Evolutionary conservation across 2,888 invertebrate genomes (phyloP).

Genomic region (Lypha dubia): DNA sequence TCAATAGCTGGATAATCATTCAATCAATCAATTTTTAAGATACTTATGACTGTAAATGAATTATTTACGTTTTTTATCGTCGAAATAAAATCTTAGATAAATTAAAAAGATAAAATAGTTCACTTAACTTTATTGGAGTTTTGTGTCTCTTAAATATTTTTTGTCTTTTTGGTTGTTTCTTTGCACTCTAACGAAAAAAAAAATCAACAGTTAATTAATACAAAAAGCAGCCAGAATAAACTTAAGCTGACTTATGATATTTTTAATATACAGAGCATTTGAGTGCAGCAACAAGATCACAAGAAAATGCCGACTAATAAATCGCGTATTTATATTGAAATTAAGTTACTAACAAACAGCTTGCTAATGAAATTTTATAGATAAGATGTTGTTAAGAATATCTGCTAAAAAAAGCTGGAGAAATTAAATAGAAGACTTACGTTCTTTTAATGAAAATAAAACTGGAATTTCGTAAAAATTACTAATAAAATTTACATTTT

Average conservation of each 20-base stretch:
- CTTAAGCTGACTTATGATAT: not conserved
- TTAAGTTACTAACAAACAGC: not conserved
- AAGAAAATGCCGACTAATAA: not conserved
- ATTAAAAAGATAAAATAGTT: slow-evolving; percentile 67
- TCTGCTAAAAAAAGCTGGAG: too few relatives aligned
- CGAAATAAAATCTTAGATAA: slow-evolving; percentile 59
- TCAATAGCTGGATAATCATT: slow-evolving; percentile 65
- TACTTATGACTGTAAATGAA: slow-evolving; percentile 53
- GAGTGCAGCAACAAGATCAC: not conserved
- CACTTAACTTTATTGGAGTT: slow-evolving; percentile 17
- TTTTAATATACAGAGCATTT: not conserved
- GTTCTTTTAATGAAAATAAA: too few relatives aligned
- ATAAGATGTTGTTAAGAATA: too few relatives aligned
- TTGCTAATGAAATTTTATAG: too few relatives aligned
- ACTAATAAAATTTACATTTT: too few relatives aligned
- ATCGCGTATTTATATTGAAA: not conserved
- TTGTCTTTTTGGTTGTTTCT: not conserved
- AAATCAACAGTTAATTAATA: slow-evolving; percentile 54
- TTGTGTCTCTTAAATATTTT: not conserved
- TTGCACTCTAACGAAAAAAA: slow-evolving; percentile 14
- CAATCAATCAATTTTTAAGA: slow-evolving; percentile 66
- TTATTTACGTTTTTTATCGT: slow-evolving; percentile 41
- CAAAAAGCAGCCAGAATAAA: not conserved
- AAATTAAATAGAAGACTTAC: too few relatives aligned
- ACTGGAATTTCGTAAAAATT: too few relatives aligned